Percentiles rank a stretch among this genome's conserved stretches.
These are phyloP conservation scores for Galeopterus variegatus DNA, from an alignment of 2,113 vertebrate species.

Conservation along the genomic window DNA sequence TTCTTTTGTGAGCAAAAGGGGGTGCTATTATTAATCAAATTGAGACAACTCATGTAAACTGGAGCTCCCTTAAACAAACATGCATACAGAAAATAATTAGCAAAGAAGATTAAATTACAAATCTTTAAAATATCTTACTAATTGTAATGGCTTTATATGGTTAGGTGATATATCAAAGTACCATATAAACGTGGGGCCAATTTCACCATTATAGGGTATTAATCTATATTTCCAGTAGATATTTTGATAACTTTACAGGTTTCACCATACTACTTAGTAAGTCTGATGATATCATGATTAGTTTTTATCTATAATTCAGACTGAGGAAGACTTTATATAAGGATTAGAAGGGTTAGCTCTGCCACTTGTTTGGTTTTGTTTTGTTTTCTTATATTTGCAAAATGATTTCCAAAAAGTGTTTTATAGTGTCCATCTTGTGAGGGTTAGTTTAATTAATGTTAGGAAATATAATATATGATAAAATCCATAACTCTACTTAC, in stretches of 20 bases:
- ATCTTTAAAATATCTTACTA: background rate
- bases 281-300: background rate
- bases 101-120: slow-evolving; percentile 2
- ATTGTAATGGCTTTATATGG: background rate
- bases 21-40: background rate
- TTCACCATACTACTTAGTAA: background rate
- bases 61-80: background rate
- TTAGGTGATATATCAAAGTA: background rate
- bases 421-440: background rate
- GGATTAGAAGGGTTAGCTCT: background rate
- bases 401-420: slow-evolving; percentile 44
- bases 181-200: background rate
- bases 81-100: background rate
- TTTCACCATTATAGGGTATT: background rate
- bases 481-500: background rate
- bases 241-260: background rate
- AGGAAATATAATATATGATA: background rate
- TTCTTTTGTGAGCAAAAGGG: background rate
- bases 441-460: background rate
- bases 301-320: background rate
- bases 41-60: background rate
- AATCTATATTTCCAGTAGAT: background rate
- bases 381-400: background rate
- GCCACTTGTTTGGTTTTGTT: background rate
- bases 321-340: background rate